These are phyloP conservation scores for Mesitornis unicolor DNA, from an alignment of 2,113 vertebrate genomes.

Conservation along the genomic window DNA sequence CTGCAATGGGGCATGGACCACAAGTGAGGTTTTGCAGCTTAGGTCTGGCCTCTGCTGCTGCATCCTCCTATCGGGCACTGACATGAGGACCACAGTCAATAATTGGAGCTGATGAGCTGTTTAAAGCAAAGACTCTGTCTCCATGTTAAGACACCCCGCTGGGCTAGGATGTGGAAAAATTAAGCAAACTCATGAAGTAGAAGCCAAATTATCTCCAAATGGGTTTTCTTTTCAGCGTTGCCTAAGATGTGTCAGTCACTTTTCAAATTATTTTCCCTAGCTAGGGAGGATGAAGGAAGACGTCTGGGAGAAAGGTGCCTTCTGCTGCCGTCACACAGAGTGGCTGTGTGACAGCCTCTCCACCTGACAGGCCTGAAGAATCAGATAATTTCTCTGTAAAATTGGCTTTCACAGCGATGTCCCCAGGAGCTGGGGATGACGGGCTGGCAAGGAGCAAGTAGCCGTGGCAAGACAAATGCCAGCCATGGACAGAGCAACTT, in stretches of 20 bases:
- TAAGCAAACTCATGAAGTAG: not conserved
- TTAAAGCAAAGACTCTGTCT: not conserved
- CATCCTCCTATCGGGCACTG: fast-evolving
- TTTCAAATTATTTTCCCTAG: not conserved
- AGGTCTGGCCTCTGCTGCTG: not conserved
- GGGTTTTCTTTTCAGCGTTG: not conserved
- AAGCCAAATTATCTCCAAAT: not conserved
- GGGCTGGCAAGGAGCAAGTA: not conserved
- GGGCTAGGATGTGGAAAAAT: not conserved
- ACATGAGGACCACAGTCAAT: not conserved
- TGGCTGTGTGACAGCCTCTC: not conserved
- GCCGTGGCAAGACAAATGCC: not conserved
- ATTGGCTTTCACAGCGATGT: not conserved
- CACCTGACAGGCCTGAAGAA: not conserved
- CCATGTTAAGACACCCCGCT: not conserved
- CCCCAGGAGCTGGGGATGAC: fast-evolving
- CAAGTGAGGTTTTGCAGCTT: not conserved
- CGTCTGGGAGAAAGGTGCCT: not conserved
- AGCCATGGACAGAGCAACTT: not conserved
- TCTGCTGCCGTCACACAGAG: not conserved
- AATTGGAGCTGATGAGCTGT: not conserved
- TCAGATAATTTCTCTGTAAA: not conserved
- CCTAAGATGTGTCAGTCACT: not conserved
- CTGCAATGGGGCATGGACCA: not conserved
- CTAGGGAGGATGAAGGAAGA: not conserved